Conservation (phyloP, 2,113 vertebrate genomes). For the Lamprotornis superbus region DNA sequence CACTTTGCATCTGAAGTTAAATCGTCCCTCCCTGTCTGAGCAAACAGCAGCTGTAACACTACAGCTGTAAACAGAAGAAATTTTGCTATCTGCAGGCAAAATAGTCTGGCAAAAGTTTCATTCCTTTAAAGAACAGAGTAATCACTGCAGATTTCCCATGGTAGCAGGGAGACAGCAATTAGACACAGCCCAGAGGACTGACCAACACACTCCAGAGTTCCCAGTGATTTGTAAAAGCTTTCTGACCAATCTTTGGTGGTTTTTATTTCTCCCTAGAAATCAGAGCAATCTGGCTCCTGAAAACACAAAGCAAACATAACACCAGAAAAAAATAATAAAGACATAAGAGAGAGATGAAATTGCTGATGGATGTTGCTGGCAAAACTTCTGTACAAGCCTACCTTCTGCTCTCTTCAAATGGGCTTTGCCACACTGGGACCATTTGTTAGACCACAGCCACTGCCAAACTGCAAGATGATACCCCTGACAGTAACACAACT, state of each 20-base stretch:
- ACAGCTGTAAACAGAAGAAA: not conserved
- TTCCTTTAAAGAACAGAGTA: not conserved
- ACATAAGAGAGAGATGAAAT: not conserved
- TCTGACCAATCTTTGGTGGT: not conserved
- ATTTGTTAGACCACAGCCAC: not conserved
- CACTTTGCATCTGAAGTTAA: not conserved
- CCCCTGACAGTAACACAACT: constrained; percentile 57
- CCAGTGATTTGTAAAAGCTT: not conserved
- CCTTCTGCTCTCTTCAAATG: not conserved
- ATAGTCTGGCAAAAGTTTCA: not conserved
- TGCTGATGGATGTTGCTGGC: not conserved
- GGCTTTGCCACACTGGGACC: not conserved
- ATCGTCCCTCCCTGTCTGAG: not conserved
- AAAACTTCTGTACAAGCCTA: not conserved
- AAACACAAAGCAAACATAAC: not conserved
- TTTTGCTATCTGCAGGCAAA: not conserved
- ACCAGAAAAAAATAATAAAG: not conserved
- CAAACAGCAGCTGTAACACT: not conserved
- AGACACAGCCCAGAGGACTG: not conserved
- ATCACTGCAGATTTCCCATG: not conserved
- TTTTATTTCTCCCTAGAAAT: constrained; percentile 4
- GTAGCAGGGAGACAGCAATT: not conserved
- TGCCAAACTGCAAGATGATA: constrained; percentile 42
- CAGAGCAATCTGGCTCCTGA: not conserved
- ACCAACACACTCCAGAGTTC: not conserved